phyloP scores from a whole-genome alignment of 2,888 invertebrate species.

The Cactoblastis cactorum region DNA sequence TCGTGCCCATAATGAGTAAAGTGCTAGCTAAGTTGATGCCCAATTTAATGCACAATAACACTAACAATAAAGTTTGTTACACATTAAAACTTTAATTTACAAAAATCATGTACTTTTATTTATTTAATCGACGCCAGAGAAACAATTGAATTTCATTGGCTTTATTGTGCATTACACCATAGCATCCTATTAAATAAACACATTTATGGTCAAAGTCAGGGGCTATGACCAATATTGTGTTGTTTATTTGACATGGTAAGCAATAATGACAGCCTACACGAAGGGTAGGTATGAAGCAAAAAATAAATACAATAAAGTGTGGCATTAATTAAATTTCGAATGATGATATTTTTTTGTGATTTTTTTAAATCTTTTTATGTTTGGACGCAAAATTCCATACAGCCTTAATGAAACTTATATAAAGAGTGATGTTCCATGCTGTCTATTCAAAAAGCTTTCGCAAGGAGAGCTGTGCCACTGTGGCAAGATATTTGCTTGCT shows the following conservation, averaged over 20 bases:
- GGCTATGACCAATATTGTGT: conserved; percentile 10
- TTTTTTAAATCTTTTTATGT: conserved; percentile 18
- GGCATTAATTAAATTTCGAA: conserved; percentile 17
- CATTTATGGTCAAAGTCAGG: conserved; percentile 5
- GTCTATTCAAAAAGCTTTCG: not conserved
- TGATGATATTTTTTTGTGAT: conserved; percentile 22
- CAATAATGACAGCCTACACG: conserved; percentile 3
- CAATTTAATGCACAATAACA: conserved; percentile 3
- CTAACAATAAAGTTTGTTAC: no score
- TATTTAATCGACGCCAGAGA: no score
- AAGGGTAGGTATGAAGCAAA: conserved; percentile 6
- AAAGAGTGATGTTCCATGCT: not conserved
- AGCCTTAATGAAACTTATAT: conserved; percentile 15
- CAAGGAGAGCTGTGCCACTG: no score
- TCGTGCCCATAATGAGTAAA: conserved; percentile 65
- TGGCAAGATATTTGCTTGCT: no score
- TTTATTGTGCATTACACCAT: not conserved
- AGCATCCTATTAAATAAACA: conserved; percentile 18
- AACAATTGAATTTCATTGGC: no score
- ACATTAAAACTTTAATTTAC: no score
- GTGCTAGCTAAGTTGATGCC: conserved; percentile 35
- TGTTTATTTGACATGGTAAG: conserved; percentile 7
- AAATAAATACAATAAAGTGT: conserved; percentile 6
- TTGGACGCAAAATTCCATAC: conserved; percentile 15
- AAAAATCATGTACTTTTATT: no score